Base-by-base conservation (phyloP, 2,113 vertebrate genomes). In the Brienomyrus brachyistius region DNA sequence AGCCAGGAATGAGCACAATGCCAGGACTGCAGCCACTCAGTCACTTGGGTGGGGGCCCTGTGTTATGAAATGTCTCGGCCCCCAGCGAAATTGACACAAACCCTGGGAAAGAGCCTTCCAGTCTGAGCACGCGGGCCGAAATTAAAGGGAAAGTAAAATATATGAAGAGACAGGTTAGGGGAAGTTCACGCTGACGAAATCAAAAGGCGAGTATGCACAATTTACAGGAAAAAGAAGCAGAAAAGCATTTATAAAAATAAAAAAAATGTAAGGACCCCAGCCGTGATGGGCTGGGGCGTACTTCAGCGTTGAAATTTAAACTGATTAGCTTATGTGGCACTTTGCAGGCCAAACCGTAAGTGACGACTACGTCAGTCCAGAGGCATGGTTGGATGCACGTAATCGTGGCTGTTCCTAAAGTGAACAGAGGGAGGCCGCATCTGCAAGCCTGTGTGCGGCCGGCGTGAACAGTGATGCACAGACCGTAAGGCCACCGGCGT, bases 1-100 rank as follows among this genome's bases (percentile, higher is more conserved):
- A 43, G 62, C 11, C 48, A 77, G 19, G 50, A 87, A 90, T 90
- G 85, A 90, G 17, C 21, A 35, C 88, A 56, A 82, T 59, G 85
- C 43, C 47, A 43, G 70, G 70, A 45, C 66, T 19, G 23, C 77
- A 31, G 89, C 89, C 21, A 48, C 62, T 62, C 50, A 27, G 48
- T 27, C 7, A 31, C n/a, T 35, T 83, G 50, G 74, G 74, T 15
- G 62, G 48, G 48, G 66, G 35, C 74, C 62, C 35, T 17, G 15
- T 19, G 35, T 35, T 1, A 5, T 80, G 31, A 80, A 80, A 80
- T 43, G 35, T 80, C 74, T 43, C 35, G 5, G 35, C 15, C 74
- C 74, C 74, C 74, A 35, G 31, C 1, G 15, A 77, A 77, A 35
- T 35, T 11, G 10, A 17, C 70, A 40, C 31, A 35, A 17, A 19